Percentiles rank a stretch among this genome's conserved stretches.
Evolutionary conservation across 2,797 vertebrate species (phyloP).

Genomic region (Anomalospiza imberbis): DNA sequence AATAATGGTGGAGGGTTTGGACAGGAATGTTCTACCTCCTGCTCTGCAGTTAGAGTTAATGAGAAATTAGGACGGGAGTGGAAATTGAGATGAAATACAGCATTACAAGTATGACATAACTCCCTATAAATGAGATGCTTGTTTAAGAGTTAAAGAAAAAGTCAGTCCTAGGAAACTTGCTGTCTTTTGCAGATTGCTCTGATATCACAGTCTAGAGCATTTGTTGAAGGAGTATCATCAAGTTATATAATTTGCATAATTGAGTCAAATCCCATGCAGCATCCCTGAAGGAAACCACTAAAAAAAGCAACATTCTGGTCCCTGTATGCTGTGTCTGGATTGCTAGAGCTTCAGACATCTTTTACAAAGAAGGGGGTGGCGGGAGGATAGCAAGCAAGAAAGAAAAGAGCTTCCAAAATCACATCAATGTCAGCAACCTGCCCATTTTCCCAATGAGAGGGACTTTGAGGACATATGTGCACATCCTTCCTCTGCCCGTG

Average conservation of each 20-base stretch:
- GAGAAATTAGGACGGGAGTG: background rate
- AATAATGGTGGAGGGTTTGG: background rate
- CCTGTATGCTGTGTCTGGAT: constrained; percentile 21
- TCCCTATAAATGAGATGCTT: background rate
- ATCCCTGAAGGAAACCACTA: constrained; percentile 42
- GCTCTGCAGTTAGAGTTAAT: background rate
- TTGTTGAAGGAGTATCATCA: constrained; percentile 50
- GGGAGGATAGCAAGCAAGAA: no score
- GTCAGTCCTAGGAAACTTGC: constrained; percentile 6
- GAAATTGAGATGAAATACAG: background rate
- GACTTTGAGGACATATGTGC: background rate
- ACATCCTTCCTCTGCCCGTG: background rate
- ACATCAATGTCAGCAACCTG: background rate
- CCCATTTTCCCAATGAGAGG: background rate
- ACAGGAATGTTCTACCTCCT: background rate
- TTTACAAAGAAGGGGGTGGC: background rate
- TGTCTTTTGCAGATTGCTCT: constrained; percentile 39
- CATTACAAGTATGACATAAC: background rate
- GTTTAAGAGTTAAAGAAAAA: constrained; percentile 29
- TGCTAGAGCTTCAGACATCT: constrained; percentile 20
- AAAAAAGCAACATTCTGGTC: constrained; percentile 51
- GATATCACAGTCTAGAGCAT: constrained; percentile 32
- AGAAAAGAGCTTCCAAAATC: background rate
- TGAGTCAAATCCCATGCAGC: constrained; percentile 55
- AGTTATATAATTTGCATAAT: constrained; percentile 60